phyloP scores from a whole-genome alignment of 2,113 vertebrate species.

The Saccopteryx bilineata region DNA sequence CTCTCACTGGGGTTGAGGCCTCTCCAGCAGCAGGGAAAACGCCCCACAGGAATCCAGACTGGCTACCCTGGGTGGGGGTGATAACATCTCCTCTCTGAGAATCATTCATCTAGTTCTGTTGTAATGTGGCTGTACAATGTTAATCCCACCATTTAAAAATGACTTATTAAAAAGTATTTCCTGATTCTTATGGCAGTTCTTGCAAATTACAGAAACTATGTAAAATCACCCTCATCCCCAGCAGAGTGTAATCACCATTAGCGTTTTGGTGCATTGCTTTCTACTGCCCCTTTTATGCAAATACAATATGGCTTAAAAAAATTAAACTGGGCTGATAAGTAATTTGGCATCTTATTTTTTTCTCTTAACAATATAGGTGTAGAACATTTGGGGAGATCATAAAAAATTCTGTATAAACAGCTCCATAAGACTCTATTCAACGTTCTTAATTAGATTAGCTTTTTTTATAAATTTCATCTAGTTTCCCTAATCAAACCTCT shows the following conservation, averaged over 20 bases:
- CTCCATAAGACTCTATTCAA: background rate
- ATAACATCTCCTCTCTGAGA: background rate
- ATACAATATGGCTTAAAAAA: background rate
- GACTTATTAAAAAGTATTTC: constrained; percentile 39
- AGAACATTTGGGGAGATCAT: background rate
- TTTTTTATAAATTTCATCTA: constrained; percentile 39
- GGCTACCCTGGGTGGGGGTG: no score
- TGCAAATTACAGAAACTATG: constrained; percentile 13
- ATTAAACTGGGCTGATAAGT: background rate
- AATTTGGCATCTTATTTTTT: background rate
- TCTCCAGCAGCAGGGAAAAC: background rate
- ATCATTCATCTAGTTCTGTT: background rate
- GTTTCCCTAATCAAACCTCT: constrained; percentile 1
- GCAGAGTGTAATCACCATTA: background rate
- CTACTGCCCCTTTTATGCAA: background rate
- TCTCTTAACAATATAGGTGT: background rate
- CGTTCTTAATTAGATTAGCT: constrained; percentile 26
- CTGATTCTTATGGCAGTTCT: constrained; percentile 39
- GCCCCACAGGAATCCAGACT: background rate
- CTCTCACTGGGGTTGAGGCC: background rate
- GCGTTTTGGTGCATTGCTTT: background rate
- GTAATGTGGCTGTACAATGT: background rate
- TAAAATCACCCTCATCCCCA: background rate
- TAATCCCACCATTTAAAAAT: constrained; percentile 11
- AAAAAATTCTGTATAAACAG: constrained; percentile 17